Conservation (phyloP, 2,113 vertebrate genomes). For the Perca flavescens region DNA sequence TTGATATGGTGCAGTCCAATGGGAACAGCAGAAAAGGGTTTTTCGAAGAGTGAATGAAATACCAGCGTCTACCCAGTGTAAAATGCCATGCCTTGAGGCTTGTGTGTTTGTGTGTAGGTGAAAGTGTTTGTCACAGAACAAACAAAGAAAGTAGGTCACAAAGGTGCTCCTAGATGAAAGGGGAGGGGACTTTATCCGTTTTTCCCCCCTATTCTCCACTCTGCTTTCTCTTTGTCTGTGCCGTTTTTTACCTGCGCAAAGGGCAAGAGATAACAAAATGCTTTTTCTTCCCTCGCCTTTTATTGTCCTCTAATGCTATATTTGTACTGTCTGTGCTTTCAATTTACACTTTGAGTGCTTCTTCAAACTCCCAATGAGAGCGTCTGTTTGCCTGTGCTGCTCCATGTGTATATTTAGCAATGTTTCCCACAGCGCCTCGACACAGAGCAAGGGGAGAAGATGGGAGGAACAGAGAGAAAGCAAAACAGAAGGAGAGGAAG, state of each 20-base stretch:
- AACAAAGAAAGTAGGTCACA: constrained; percentile 80
- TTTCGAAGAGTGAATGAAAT: constrained; percentile 55
- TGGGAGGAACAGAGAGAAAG: constrained; percentile 62
- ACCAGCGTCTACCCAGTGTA: constrained; percentile 43
- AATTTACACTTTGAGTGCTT: constrained; percentile 67
- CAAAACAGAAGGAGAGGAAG: constrained; percentile 77
- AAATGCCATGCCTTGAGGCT: constrained; percentile 69
- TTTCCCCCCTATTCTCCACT: constrained; percentile 36
- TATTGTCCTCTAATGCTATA: constrained; percentile 50
- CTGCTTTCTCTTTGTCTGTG: constrained; percentile 29
- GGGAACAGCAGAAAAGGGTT: constrained; percentile 53
- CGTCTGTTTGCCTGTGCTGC: constrained; percentile 60
- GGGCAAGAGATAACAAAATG: constrained; percentile 35
- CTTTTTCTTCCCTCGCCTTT: constrained; percentile 8
- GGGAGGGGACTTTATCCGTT: constrained; percentile 35
- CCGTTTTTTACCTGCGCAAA: constrained; percentile 23
- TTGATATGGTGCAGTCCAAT: constrained; percentile 64
- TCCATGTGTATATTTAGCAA: constrained; percentile 82
- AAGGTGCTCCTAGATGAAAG: constrained; percentile 79
- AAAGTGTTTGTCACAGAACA: constrained; percentile 65
- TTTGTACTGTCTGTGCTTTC: constrained; percentile 53
- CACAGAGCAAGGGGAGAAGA: constrained; percentile 60
- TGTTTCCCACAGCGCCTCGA: constrained; percentile 75
- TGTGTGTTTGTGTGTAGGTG: constrained; percentile 58
- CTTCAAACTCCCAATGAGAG: constrained; percentile 68